Conservation (phyloP, 2,113 vertebrate genomes). For the Neotoma lepida region DNA sequence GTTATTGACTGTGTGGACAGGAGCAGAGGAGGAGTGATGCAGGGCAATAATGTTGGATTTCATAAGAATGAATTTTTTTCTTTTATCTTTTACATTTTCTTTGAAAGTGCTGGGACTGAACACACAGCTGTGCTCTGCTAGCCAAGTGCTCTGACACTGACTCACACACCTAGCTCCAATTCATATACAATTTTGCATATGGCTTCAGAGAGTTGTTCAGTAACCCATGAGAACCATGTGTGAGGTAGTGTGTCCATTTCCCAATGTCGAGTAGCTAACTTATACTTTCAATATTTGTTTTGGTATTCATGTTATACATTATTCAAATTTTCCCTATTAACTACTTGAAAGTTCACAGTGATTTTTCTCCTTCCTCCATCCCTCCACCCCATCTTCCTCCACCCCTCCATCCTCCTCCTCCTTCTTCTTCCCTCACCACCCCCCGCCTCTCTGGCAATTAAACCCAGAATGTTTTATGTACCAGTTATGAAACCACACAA, state of each 20-base stretch:
- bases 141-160: background rate
- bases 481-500: background rate
- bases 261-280: background rate
- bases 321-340: background rate
- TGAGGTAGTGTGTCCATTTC: background rate
- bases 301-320: background rate
- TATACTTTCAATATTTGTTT: background rate
- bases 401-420: background rate
- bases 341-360: background rate
- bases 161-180: background rate
- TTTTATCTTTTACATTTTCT: background rate
- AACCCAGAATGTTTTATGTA: background rate
- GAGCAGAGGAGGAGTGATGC: background rate
- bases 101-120: background rate
- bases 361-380: background rate
- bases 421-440: background rate
- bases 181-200: background rate
- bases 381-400: background rate
- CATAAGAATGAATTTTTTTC: background rate
- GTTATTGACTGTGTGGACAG: background rate
- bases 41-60: background rate
- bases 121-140: background rate
- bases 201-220: too few relatives aligned
- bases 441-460: background rate
- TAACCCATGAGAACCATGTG: background rate